A percentile compares a stretch with the other conserved stretches of the same genome.
Conservation (phyloP, 2,888 invertebrate genomes). For the Eueremaeus valkanovi region DNA sequence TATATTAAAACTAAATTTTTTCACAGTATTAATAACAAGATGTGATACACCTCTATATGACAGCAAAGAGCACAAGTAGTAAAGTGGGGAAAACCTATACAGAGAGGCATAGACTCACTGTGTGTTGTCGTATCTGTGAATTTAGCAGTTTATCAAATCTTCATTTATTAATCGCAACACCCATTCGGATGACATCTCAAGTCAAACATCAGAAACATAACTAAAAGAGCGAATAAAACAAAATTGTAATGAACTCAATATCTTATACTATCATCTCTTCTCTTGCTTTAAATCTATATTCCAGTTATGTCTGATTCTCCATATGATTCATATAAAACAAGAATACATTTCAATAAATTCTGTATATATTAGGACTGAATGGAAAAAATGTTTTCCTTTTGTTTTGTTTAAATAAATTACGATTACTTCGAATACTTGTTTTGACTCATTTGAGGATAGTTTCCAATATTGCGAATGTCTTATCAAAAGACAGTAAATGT, state of each 20-base stretch:
- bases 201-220: not conserved
- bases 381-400: not conserved
- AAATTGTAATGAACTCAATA: too few species aligned
- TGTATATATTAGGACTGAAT: not conserved
- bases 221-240: not conserved
- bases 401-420: not conserved
- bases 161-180: slow-evolving; percentile 9
- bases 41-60: slow-evolving; percentile 2
- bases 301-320: not conserved
- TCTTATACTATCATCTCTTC: not conserved
- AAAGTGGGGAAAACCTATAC: not conserved
- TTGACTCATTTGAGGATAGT: not conserved
- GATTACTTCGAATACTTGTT: not conserved
- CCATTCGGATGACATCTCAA: slow-evolving; percentile 15
- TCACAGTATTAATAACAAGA: slow-evolving; percentile 21
- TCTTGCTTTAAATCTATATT: not conserved
- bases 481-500: slow-evolving; percentile 21
- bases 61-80: not conserved
- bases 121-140: not conserved
- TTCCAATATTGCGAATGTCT: slow-evolving; percentile 1
- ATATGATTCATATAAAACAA: too few species aligned
- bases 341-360: not conserved
- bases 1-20: slow-evolving; percentile 17
- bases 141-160: slow-evolving; percentile 5
- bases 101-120: not conserved